Base-by-base conservation (phyloP, 64 coral and sea anemone genomes). In the Montipora efflorescens region DNA sequence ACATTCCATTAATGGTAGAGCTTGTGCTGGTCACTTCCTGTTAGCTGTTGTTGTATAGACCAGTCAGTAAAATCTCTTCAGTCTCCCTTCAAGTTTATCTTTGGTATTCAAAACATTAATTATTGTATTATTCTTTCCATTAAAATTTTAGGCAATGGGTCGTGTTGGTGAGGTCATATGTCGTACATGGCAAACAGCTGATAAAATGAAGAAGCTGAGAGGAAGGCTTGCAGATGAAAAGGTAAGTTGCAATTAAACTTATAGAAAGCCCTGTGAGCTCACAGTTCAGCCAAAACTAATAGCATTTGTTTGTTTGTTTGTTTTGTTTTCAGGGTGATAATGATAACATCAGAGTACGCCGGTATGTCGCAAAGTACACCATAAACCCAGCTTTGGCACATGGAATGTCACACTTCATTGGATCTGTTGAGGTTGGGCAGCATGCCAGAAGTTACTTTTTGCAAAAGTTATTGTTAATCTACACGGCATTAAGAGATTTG, bases 151-250 rank as follows among this genome's bases (percentile, higher is more conserved):
- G 94, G 94, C 94, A 2, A 95, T 95, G 94, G 94, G 94, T 23
- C 94, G 94, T 73, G 94, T 95, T 76, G 94, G 94, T 43, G 94
- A 95, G 77, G 94, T 95, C 13, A 95, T 95, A 68, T 95, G 94
- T 80, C 82, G 90, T 19, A 95, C 94, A 13, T 95, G 94, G 94
- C 94, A 95, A 70, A 95, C 94, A 19, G 94, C 94, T 7, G 90
- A 91, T 67, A 95, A 95, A 49, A 95, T 95, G 94, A 95, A 95
- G 48, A 78, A 92, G 55, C 66, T 88, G 3, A 76, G 94, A 66
- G 94, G 94, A 82, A 89, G 76, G 7, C 90, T 95, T 21, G 36
- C 89, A 22, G 94, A 95, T 80, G 94, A 95, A 87, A 79, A 80
- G 94, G 94, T 83, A 59, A 21, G 1, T 64, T 20, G 0, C 18